Conservation (phyloP, 1,140 invertebrate species). For the Lanistes nyassanus region DNA sequence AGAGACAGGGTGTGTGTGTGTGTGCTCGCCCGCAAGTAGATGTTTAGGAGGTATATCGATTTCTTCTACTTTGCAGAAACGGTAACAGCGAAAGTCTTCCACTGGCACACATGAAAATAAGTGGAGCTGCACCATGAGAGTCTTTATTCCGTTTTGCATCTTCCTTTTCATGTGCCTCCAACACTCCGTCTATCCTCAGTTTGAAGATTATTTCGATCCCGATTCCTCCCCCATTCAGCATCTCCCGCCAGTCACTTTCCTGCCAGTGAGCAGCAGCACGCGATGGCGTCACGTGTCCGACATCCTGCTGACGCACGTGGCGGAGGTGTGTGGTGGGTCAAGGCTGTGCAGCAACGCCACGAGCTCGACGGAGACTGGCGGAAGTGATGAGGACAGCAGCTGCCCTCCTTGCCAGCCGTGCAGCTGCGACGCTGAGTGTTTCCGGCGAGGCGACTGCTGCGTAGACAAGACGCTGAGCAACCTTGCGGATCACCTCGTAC, state of each 20-base stretch:
- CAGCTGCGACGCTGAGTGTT: conserved; percentile 9
- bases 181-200: too few species aligned
- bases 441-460: conserved; percentile 11
- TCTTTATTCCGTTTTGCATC: too few species aligned
- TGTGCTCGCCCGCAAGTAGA: background rate
- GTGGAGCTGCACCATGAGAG: too few species aligned
- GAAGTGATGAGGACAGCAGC: background rate
- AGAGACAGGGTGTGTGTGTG: background rate
- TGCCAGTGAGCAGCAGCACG: background rate
- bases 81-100: too few species aligned
- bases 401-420: conserved; percentile 17
- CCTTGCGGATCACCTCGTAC: background rate
- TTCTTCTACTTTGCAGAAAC: too few species aligned
- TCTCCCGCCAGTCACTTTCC: background rate
- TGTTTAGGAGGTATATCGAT: too few species aligned
- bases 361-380: background rate
- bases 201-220: too few species aligned
- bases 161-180: too few species aligned
- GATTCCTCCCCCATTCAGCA: too few species aligned
- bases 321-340: background rate
- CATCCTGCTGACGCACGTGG: background rate
- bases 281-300: conserved; percentile 2
- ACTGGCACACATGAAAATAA: too few species aligned
- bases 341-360: conserved; percentile 11
- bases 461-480: conserved; percentile 9